Evolutionary conservation across 2,888 invertebrate genomes (phyloP).

Genomic region (Catocala nupta): DNA sequence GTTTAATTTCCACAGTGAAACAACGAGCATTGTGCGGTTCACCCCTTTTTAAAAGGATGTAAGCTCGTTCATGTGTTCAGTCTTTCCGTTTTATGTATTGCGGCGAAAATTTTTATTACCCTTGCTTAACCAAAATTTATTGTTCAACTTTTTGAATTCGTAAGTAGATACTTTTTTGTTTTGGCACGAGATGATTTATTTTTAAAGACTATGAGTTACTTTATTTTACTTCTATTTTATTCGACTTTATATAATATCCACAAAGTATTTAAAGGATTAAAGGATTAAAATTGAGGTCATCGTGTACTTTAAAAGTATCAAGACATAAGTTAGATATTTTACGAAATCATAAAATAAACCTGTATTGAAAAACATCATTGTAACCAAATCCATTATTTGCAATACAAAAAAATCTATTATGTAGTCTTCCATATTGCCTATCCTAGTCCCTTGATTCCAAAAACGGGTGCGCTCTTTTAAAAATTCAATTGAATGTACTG

Average conservation of each 20-base stretch:
- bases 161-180: conserved; percentile 23
- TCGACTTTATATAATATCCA: too few species aligned
- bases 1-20: conserved; percentile 79
- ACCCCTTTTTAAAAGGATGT: conserved; percentile 62
- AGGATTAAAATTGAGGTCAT: too few species aligned
- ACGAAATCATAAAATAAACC: conserved; percentile 1
- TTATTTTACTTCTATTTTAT: not conserved
- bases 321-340: too few species aligned
- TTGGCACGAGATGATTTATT: conserved; percentile 22
- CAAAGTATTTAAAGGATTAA: too few species aligned
- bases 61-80: conserved; percentile 45
- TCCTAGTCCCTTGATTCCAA: conserved; percentile 56
- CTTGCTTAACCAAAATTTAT: conserved; percentile 38
- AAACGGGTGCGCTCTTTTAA: conserved; percentile 66
- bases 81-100: conserved; percentile 47
- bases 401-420: conserved; percentile 37
- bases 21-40: conserved; percentile 69
- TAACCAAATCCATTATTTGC: conserved; percentile 25
- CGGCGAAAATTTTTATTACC: conserved; percentile 44
- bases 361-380: not conserved
- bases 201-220: conserved; percentile 8
- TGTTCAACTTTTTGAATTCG: conserved; percentile 33
- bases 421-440: conserved; percentile 31
- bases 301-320: too few species aligned
- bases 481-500: conserved; percentile 72